Percentiles rank a stretch among this genome's conserved stretches.
Conservation (phyloP, 1,140 invertebrate genomes). For the Kradibia gibbosae region DNA sequence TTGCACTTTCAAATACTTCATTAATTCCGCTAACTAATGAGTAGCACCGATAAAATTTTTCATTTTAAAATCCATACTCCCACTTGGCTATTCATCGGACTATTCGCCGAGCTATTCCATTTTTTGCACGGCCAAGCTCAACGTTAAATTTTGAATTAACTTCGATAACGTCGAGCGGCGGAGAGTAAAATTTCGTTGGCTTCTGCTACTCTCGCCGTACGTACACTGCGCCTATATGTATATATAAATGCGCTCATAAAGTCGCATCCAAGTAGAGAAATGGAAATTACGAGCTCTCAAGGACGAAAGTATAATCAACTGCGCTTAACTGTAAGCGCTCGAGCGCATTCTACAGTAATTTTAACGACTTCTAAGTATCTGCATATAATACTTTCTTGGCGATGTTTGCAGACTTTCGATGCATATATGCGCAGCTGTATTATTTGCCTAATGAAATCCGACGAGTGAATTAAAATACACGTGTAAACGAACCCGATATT, state of each 20-base stretch:
- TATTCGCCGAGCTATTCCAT: too few species aligned
- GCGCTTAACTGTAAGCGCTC: neutral
- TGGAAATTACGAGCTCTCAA: conserved; percentile 20
- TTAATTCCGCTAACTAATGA: too few species aligned
- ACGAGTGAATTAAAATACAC: neutral
- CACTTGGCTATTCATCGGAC: too few species aligned
- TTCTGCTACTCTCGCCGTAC: neutral
- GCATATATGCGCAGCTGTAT: neutral
- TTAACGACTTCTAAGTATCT: conserved; percentile 33
- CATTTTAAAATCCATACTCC: too few species aligned
- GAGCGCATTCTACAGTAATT: conserved; percentile 16
- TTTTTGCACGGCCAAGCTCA: neutral
- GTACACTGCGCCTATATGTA: neutral
- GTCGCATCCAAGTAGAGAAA: neutral
- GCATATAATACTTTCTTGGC: conserved; percentile 8
- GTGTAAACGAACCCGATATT: neutral
- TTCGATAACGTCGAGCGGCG: neutral
- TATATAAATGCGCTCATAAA: neutral
- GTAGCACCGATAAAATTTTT: too few species aligned
- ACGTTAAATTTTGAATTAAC: neutral
- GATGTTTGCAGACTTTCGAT: neutral
- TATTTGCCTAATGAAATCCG: neutral
- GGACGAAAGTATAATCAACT: neutral
- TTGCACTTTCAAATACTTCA: too few species aligned
- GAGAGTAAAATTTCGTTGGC: neutral